These are phyloP conservation scores for Notolepis coatsorum DNA, from an alignment of 2,797 vertebrate genomes.

Conservation along the genomic window DNA sequence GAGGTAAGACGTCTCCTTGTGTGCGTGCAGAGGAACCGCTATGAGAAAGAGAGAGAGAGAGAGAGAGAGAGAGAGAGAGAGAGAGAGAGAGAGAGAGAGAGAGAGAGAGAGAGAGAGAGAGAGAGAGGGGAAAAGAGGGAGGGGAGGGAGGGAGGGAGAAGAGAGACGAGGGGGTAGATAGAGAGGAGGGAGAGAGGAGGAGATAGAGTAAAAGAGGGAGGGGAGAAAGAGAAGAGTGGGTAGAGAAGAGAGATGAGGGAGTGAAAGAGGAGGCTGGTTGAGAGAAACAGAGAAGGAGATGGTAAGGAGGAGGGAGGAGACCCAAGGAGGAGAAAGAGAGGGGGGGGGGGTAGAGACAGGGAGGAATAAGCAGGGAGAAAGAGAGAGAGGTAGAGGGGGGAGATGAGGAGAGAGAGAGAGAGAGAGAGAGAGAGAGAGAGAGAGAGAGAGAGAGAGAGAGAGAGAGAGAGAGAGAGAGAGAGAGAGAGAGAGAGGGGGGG, in stretches of 20 bases:
- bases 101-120: background rate
- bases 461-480: too few relatives aligned
- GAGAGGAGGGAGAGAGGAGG: background rate
- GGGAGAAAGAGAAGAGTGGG: background rate
- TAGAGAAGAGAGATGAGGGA: background rate
- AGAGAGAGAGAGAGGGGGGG: too few relatives aligned
- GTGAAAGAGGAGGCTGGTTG: slow-evolving; percentile 13
- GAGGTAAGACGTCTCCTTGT: slow-evolving; percentile 33
- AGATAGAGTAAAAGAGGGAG: background rate
- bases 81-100: background rate
- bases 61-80: background rate
- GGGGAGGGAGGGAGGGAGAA: background rate
- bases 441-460: too few relatives aligned
- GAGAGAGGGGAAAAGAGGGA: background rate
- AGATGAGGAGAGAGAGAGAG: too few relatives aligned
- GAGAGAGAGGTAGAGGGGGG: too few relatives aligned
- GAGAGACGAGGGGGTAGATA: too few relatives aligned
- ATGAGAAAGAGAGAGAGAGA: background rate
- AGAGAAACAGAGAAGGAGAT: slow-evolving; percentile 20
- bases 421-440: too few relatives aligned
- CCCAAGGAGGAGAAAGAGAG: background rate
- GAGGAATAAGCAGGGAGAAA: too few relatives aligned
- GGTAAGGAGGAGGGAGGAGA: background rate
- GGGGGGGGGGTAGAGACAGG: too few relatives aligned
- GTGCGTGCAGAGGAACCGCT: slow-evolving; percentile 29